These are phyloP conservation scores for Melanogrammus aeglefinus DNA, from an alignment of 2,797 vertebrate species.

Conservation along the genomic window DNA sequence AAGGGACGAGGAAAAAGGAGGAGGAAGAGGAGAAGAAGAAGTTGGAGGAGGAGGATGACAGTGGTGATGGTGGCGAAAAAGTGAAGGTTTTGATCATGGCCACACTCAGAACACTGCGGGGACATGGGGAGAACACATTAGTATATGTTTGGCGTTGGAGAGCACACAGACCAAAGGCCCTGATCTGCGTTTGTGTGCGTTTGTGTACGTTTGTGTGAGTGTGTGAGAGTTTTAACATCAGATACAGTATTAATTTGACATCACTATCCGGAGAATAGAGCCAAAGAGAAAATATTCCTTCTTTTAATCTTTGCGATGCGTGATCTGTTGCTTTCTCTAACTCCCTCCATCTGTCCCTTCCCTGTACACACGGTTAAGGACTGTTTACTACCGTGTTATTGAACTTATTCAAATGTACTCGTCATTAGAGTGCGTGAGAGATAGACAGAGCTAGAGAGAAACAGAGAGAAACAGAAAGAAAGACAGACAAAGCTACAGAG, in stretches of 20 bases:
- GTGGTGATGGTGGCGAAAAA: background rate
- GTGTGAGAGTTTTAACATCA: background rate
- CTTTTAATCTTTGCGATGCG: background rate
- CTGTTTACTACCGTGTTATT: background rate
- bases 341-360: background rate
- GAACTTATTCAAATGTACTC: background rate
- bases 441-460: background rate
- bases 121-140: background rate
- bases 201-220: background rate
- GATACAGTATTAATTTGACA: background rate
- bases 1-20: no score
- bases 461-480: background rate
- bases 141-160: background rate
- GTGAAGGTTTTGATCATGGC: conserved; percentile 17
- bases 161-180: background rate
- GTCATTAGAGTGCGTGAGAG: background rate
- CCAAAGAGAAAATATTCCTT: background rate
- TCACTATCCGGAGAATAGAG: no score
- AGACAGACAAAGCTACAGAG: background rate
- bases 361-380: background rate
- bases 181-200: background rate
- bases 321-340: background rate
- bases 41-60: no score
- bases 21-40: no score
- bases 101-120: background rate